phyloP scores from a whole-genome alignment of 2,113 vertebrate genomes.

The Carassius gibelio region DNA sequence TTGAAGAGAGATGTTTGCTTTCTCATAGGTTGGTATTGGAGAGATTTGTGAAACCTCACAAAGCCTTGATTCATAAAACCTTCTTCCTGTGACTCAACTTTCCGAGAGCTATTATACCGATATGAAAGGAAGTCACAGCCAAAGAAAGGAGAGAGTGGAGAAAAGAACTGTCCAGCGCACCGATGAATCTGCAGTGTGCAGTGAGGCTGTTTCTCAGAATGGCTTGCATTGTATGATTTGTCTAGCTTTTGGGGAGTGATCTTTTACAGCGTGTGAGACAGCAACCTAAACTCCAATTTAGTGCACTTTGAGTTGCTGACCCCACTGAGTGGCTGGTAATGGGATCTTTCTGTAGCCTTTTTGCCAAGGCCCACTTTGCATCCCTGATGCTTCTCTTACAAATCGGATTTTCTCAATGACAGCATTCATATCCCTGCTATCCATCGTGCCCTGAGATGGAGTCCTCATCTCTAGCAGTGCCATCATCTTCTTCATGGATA shows the following conservation, averaged over 20 bases:
- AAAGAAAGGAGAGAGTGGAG: slow-evolving; percentile 58
- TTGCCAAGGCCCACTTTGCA: slow-evolving; percentile 6
- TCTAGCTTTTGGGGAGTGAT: slow-evolving; percentile 64
- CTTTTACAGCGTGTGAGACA: slow-evolving; percentile 53
- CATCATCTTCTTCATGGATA: slow-evolving; percentile 40
- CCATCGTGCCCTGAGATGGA: slow-evolving; percentile 30
- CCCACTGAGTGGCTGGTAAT: slow-evolving; percentile 49
- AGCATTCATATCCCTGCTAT: slow-evolving; percentile 40
- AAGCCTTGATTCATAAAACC: slow-evolving; percentile 37
- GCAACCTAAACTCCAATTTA: slow-evolving; percentile 53
- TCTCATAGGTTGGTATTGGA: slow-evolving; percentile 6
- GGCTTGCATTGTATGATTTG: slow-evolving; percentile 58
- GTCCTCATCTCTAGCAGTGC: slow-evolving; percentile 23
- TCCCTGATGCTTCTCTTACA: slow-evolving; percentile 39
- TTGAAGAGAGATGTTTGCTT: slow-evolving; percentile 25
- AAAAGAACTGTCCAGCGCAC: slow-evolving; percentile 33
- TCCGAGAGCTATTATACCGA: slow-evolving; percentile 36
- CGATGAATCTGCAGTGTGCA: slow-evolving; percentile 35
- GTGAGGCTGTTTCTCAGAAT: slow-evolving; percentile 24
- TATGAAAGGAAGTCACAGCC: slow-evolving; percentile 48
- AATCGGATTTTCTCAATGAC: slow-evolving; percentile 51
- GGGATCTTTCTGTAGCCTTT: slow-evolving; percentile 42
- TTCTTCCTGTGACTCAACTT: slow-evolving; percentile 43
- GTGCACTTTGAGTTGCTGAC: slow-evolving; percentile 44
- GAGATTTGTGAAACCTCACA: slow-evolving; percentile 30